A percentile compares a stretch with the other conserved stretches of the same genome.
Evolutionary conservation across 1,140 invertebrate species (phyloP).

Genomic region (Lepidurus arcticus): DNA sequence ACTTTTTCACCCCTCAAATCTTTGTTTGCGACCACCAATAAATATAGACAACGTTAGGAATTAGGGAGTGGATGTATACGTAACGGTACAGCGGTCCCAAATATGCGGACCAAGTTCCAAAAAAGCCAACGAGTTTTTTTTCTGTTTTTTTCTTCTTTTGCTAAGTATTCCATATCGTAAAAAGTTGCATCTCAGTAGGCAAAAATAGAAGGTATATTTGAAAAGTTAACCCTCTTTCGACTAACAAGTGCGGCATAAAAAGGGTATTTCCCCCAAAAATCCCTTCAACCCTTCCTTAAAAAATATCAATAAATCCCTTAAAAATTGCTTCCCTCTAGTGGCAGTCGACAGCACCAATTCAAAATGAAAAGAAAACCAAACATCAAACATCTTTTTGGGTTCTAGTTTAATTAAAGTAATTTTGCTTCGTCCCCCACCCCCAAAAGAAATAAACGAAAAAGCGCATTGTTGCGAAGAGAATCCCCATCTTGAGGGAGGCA

Average conservation of each 20-base stretch:
- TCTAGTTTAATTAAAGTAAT: too few species aligned
- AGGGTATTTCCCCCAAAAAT: background rate
- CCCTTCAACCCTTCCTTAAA: background rate
- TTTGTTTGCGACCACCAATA: background rate
- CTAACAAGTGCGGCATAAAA: slow-evolving; percentile 19
- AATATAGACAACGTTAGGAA: background rate
- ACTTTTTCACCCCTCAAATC: background rate
- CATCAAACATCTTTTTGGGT: too few species aligned
- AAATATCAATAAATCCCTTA: background rate
- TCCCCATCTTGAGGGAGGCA: too few species aligned
- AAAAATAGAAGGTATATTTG: slow-evolving; percentile 20
- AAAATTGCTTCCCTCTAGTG: background rate
- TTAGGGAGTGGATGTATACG: background rate
- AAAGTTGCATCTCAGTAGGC: slow-evolving; percentile 14
- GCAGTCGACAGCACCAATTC: background rate
- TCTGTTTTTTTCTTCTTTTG: background rate
- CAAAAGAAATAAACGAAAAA: too few species aligned
- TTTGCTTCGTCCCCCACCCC: too few species aligned
- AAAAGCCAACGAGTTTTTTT: slow-evolving; percentile 19
- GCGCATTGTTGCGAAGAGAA: too few species aligned
- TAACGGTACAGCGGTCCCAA: background rate
- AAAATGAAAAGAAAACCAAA: too few species aligned
- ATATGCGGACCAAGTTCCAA: background rate
- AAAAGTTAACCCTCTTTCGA: slow-evolving; percentile 15
- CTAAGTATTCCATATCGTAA: background rate